Percentiles rank a stretch among this genome's conserved stretches.
Evolutionary conservation across 2,888 invertebrate species (phyloP).

Genomic region (Drosophila crucigera): DNA sequence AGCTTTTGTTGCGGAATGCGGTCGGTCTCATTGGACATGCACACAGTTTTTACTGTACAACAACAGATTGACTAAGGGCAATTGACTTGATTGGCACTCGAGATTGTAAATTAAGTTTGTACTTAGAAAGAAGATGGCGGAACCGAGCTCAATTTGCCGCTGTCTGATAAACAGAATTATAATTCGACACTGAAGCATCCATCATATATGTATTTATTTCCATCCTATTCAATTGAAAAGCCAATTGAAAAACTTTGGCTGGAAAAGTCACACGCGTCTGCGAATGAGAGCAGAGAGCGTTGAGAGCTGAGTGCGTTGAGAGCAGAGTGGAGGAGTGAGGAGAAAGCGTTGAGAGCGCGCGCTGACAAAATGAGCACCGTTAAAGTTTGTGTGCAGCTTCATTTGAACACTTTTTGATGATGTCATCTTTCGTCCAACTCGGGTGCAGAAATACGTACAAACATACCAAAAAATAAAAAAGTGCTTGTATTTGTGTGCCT

Average conservation of each 20-base stretch:
- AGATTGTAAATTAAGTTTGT: constrained; percentile 37
- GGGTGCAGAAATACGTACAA: constrained; percentile 1
- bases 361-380: constrained; percentile 1
- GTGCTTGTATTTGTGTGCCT: not conserved
- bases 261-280: constrained; percentile 77
- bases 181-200: constrained; percentile 13
- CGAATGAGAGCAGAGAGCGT: constrained; percentile 50
- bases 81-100: constrained; percentile 53
- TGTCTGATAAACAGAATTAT: constrained; percentile 20
- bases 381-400: constrained; percentile 52
- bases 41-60: constrained; percentile 35
- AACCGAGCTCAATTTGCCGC: constrained; percentile 14
- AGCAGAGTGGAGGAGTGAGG: not conserved
- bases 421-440: constrained; percentile 61
- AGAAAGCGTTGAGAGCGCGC: constrained; percentile 20
- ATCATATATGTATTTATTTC: constrained; percentile 5
- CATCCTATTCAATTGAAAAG: constrained; percentile 8
- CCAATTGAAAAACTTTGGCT: constrained; percentile 26
- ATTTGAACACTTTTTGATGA: constrained; percentile 59
- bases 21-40: constrained; percentile 10
- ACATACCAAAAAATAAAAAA: not conserved
- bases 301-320: constrained; percentile 18
- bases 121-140: constrained; percentile 26
- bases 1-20: constrained; percentile 23
- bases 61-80: constrained; percentile 34